A percentile compares a stretch with the other conserved stretches of the same genome.
Evolutionary conservation across 2,113 vertebrate genomes (phyloP).

Genomic region (Myiagra hebetior): DNA sequence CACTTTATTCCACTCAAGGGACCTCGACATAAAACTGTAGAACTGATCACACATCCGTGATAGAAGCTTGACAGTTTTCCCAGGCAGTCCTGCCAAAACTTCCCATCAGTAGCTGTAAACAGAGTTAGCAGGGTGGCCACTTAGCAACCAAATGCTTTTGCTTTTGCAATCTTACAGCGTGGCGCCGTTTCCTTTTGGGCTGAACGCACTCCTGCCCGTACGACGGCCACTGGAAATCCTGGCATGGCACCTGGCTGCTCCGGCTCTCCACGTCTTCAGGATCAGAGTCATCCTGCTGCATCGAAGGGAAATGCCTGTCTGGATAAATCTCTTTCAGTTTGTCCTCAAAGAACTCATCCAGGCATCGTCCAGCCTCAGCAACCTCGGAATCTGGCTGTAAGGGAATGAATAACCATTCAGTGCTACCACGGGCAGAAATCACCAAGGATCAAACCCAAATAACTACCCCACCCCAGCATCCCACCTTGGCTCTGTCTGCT

Average conservation of each 20-base stretch:
- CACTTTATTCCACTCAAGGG: background rate
- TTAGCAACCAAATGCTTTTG: slow-evolving; percentile 45
- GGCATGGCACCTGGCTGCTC: slow-evolving; percentile 56
- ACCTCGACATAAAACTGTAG: background rate
- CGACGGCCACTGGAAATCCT: slow-evolving; percentile 84
- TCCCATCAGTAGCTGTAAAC: background rate
- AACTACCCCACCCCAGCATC: background rate
- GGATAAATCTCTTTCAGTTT: slow-evolving; percentile 87
- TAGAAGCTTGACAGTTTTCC: background rate
- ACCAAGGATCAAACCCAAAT: background rate
- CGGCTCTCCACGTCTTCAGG: slow-evolving; percentile 85
- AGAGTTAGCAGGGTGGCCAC: slow-evolving; percentile 47
- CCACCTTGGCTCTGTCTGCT: background rate
- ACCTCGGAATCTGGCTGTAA: slow-evolving; percentile 94
- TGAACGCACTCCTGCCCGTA: slow-evolving; percentile 84
- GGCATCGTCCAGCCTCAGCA: slow-evolving; percentile 89
- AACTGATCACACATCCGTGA: background rate
- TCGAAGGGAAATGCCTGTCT: slow-evolving; percentile 75
- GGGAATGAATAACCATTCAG: background rate
- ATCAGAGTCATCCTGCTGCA: slow-evolving; percentile 86
- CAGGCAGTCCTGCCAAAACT: background rate
- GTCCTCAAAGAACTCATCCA: slow-evolving; percentile 86
- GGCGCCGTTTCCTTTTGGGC: slow-evolving; percentile 90
- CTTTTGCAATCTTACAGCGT: slow-evolving; percentile 75
- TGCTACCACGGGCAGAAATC: background rate